These are phyloP conservation scores for Drosophila kikkawai DNA, from an alignment of 1,140 invertebrate species.

Conservation along the genomic window DNA sequence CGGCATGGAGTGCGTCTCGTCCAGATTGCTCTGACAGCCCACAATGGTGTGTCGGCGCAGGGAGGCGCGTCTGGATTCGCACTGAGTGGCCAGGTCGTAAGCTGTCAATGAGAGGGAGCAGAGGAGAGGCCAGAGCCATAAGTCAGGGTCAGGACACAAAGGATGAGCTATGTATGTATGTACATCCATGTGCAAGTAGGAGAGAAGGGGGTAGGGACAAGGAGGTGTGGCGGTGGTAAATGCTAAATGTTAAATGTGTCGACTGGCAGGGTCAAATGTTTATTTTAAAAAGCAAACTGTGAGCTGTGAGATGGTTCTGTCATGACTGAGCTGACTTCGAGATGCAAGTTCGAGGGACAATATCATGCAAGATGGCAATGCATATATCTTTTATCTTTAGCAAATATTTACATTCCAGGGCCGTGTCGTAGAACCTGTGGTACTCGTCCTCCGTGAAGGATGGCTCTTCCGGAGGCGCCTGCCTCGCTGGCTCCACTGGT, in stretches of 20 bases:
- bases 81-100: slow-evolving; percentile 93
- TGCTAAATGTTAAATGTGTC: slow-evolving; percentile 40
- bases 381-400: slow-evolving; percentile 19
- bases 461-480: slow-evolving; percentile 59
- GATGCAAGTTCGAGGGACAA: slow-evolving; percentile 42
- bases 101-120: slow-evolving; percentile 85
- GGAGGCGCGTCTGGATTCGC: slow-evolving; percentile 89
- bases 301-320: slow-evolving; percentile 9
- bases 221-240: background rate
- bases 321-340: slow-evolving; percentile 20
- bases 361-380: slow-evolving; percentile 30
- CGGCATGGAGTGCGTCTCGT: slow-evolving; percentile 88
- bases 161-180: slow-evolving; percentile 14
- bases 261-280: slow-evolving; percentile 23
- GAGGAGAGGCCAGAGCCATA: slow-evolving; percentile 15
- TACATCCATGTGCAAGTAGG: slow-evolving; percentile 18
- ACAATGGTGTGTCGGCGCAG: slow-evolving; percentile 90
- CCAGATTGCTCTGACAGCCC: slow-evolving; percentile 86
- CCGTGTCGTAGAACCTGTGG: slow-evolving; percentile 91
- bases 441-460: slow-evolving; percentile 89
- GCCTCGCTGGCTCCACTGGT: slow-evolving; percentile 56
- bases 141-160: slow-evolving; percentile 36
- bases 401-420: slow-evolving; percentile 90
- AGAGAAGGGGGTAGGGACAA: slow-evolving; percentile 1
- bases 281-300: slow-evolving; percentile 29